A percentile compares a stretch with the other conserved stretches of the same genome.
phyloP scores from a whole-genome alignment of 1,140 invertebrate genomes.

The Vanessa tameamea region DNA sequence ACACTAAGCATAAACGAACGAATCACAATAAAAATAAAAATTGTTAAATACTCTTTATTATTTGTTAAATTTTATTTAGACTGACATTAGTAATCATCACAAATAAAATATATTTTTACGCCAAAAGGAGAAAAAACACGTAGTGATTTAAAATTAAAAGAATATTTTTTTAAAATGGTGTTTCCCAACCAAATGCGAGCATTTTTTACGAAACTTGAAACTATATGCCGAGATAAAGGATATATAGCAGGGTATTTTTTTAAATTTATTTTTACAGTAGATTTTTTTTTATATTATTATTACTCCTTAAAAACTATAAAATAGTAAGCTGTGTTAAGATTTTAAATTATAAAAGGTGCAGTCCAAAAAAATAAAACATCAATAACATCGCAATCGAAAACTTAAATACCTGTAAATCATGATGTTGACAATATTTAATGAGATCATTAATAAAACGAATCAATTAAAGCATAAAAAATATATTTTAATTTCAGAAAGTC shows the following conservation, averaged over 20 bases:
- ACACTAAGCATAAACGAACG: no score
- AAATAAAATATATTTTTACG: no score
- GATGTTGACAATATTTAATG: no score
- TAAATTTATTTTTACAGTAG: neutral
- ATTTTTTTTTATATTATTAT: neutral
- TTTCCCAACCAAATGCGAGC: constrained; percentile 44
- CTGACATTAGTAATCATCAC: neutral
- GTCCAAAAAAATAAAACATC: no score
- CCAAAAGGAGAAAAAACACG: no score
- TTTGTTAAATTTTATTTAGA: no score
- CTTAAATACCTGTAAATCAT: no score
- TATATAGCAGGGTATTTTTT: constrained; percentile 48
- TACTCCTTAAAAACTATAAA: neutral
- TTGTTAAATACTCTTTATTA: no score
- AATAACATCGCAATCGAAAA: no score
- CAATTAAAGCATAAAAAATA: neutral
- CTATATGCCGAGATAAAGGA: constrained; percentile 34
- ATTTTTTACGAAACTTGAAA: constrained; percentile 50
- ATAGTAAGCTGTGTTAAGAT: neutral
- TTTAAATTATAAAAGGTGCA: no score
- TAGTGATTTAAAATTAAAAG: neutral
- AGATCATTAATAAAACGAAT: no score
- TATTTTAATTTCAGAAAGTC: constrained; percentile 59
- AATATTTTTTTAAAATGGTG: constrained; percentile 34
- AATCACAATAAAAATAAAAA: no score